Evolutionary conservation across 2,113 vertebrate genomes (phyloP).

Genomic region (Panthera leo): DNA sequence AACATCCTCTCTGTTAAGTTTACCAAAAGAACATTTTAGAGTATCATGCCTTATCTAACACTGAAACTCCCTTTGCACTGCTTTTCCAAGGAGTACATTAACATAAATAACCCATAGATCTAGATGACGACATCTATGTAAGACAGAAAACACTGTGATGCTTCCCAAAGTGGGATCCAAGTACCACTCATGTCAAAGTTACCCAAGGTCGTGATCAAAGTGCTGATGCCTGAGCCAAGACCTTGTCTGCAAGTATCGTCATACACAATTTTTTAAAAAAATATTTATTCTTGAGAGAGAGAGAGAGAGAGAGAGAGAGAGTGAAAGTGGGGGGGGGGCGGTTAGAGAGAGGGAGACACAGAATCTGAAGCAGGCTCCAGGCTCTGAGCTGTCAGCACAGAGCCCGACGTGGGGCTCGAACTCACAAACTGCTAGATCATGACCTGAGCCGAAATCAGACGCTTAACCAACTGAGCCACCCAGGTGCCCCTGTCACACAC

Average conservation of each 20-base stretch:
- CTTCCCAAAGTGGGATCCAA: background rate
- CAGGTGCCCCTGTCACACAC: background rate
- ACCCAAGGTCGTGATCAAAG: background rate
- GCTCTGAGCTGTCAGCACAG: no score
- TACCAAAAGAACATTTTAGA: background rate
- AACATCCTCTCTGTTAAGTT: background rate
- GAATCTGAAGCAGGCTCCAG: no score
- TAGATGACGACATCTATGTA: background rate
- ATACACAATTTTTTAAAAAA: background rate
- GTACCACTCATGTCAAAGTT: background rate
- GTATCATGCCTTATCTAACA: background rate
- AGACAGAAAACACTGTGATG: background rate
- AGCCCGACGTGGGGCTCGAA: no score
- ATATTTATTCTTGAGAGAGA: no score
- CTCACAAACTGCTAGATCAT: no score
- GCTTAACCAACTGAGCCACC: no score
- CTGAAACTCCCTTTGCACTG: background rate
- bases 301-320: no score
- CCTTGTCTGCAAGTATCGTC: background rate
- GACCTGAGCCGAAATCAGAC: no score
- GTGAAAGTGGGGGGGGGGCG: no score
- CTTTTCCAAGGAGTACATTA: background rate
- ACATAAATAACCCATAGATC: background rate
- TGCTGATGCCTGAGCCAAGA: background rate
- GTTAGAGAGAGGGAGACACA: no score